Percentiles rank a stretch among this genome's conserved stretches.
phyloP scores from a whole-genome alignment of 2,888 invertebrate genomes.

The Stenchaetothrips biformis region DNA sequence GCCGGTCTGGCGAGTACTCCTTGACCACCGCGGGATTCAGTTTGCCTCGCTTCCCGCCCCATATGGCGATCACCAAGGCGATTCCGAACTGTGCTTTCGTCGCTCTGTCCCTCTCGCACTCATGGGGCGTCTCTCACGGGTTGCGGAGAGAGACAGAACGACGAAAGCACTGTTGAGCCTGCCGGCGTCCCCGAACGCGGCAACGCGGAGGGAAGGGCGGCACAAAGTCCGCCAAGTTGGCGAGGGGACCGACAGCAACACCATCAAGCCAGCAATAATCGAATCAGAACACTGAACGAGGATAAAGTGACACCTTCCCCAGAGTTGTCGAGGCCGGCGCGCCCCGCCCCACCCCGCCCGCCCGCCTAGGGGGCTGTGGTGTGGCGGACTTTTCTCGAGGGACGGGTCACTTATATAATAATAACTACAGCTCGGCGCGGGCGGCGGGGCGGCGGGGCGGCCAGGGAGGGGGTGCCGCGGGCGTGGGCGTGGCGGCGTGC shows the following conservation, averaged over 20 bases:
- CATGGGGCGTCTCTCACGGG: neutral
- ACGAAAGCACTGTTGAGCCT: too few relatives aligned
- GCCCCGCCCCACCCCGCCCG: neutral
- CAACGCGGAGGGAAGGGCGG: too few relatives aligned
- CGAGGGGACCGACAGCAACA: neutral
- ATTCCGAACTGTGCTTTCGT: neutral
- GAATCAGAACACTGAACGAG: conserved; percentile 23
- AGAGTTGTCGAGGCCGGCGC: neutral
- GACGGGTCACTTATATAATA: conserved; percentile 21
- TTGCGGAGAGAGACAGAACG: too few relatives aligned
- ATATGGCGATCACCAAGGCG: neutral
- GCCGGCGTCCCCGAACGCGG: too few relatives aligned
- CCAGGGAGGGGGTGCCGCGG: neutral
- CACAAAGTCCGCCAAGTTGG: too few relatives aligned
- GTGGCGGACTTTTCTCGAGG: neutral
- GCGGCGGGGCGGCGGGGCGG: conserved; percentile 3
- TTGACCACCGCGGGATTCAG: too few relatives aligned
- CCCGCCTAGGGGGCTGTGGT: neutral
- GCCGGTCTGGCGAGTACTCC: too few relatives aligned
- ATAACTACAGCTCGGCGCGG: neutral
- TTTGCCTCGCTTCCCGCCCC: neutral
- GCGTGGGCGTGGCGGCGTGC: neutral
- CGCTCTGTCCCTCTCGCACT: neutral
- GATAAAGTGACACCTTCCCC: conserved; percentile 19
- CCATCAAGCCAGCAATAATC: conserved; percentile 10